phyloP scores from a whole-genome alignment of 2,888 invertebrate species.

The Scaeva pyrastri region DNA sequence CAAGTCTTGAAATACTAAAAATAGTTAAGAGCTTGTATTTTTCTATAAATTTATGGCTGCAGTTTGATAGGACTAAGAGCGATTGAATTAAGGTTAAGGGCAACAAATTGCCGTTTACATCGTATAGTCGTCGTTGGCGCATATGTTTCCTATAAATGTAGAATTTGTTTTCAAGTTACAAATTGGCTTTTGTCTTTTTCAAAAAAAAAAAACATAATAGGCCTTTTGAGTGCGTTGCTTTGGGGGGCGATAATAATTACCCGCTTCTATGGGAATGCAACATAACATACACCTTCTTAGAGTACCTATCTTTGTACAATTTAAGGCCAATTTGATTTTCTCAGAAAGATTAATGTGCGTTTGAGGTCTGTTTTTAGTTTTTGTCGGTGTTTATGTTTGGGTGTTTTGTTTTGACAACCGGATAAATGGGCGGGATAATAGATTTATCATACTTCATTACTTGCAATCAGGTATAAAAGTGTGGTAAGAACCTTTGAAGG shows the following conservation, averaged over 20 bases:
- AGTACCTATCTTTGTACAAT: too few relatives aligned
- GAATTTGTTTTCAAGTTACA: constrained; percentile 48
- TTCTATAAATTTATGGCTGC: constrained; percentile 53
- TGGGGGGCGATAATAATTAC: constrained; percentile 42
- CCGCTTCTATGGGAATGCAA: constrained; percentile 17
- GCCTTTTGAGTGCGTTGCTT: constrained; percentile 50
- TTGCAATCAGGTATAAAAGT: too few relatives aligned
- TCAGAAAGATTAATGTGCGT: constrained; percentile 65
- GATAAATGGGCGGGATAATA: constrained; percentile 40
- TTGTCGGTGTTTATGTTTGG: constrained; percentile 31
- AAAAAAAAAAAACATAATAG: neutral
- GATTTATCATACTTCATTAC: constrained; percentile 20
- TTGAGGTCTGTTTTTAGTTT: constrained; percentile 2
- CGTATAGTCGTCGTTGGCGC: too few relatives aligned
- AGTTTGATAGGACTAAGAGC: constrained; percentile 38
- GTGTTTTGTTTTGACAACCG: constrained; percentile 31
- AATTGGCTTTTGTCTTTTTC: constrained; percentile 44
- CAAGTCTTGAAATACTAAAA: neutral
- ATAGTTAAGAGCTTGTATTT: neutral
- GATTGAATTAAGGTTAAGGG: constrained; percentile 71
- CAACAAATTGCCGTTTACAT: constrained; percentile 4
- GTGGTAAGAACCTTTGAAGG: too few relatives aligned
- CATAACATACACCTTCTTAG: neutral
- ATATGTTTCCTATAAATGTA: constrained; percentile 56
- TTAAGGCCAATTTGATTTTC: constrained; percentile 42